Evolutionary conservation across 2,888 invertebrate genomes (phyloP).

Genomic region (Volucella inanis): DNA sequence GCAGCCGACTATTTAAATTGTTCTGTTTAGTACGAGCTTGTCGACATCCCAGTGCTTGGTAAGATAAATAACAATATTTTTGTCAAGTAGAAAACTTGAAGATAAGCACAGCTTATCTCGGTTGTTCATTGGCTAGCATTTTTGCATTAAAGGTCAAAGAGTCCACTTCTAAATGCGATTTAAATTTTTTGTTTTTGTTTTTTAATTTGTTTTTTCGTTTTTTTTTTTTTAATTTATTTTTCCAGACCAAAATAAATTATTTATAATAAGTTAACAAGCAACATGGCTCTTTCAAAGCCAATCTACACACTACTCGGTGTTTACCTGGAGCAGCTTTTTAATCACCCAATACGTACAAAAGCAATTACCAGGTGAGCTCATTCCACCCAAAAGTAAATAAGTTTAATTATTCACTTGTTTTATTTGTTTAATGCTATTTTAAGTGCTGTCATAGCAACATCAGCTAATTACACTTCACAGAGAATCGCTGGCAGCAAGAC

Average conservation of each 20-base stretch:
- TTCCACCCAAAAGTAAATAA: constrained; percentile 13
- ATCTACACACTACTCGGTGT: constrained; percentile 87
- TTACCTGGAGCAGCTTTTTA: constrained; percentile 90
- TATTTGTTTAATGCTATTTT: constrained; percentile 77
- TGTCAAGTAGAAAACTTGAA: constrained; percentile 7
- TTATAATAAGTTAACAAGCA: constrained; percentile 30
- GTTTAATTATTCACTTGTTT: constrained; percentile 22
- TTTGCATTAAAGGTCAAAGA: not conserved
- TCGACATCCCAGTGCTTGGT: not conserved
- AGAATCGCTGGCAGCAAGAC: constrained; percentile 86
- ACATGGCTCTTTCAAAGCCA: constrained; percentile 85
- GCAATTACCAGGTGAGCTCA: constrained; percentile 89
- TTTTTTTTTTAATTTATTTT: no score
- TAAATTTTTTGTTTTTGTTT: not conserved
- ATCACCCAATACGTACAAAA: constrained; percentile 90
- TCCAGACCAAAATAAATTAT: not conserved
- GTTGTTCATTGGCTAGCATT: not conserved
- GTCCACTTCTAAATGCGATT: not conserved
- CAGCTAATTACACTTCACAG: constrained; percentile 90
- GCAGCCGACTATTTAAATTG: not conserved
- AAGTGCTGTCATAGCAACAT: constrained; percentile 88
- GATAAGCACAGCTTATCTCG: constrained; percentile 53
- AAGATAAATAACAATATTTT: constrained; percentile 14
- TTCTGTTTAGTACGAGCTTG: not conserved
- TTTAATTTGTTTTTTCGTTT: constrained; percentile 4